Evolutionary conservation across 1,140 invertebrate species (phyloP), one percentile per base, ranked within the genome.

Genomic region (Macrobrachium nipponense): DNA sequence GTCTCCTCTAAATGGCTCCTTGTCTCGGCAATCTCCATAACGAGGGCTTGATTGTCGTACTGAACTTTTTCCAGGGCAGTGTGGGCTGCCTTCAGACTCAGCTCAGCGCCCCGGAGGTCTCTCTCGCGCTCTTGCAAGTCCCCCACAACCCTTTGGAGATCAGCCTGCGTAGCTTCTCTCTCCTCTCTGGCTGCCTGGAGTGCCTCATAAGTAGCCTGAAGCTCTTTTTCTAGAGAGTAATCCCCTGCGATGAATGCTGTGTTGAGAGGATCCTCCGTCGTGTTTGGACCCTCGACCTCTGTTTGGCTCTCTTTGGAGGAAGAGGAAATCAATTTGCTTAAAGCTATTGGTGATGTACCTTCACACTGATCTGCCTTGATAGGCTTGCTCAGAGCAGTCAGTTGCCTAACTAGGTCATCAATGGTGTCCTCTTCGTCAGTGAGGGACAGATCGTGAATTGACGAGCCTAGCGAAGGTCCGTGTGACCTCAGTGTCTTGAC

Each of bases 351-450:
- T 44, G 73, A 18, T 4, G 36, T 15, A 10, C 17, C 17, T 14
- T 76, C 18, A 58, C 44, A 58, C 7, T 58, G 73, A 3, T 12
- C 5, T 58, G 36, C 44, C 44, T 11, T 17, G 73, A 20, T 44
- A 17, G 60, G 81, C 14, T 60, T 36, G 59, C 58, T 61, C 17
- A 83, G 68, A 11, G 75, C 81, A 7, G 60, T 76, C 36, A 83
- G 73, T n/a, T 83, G 81, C 43, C 60, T 61, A 59, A 83, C 60
- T 36, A 83, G 73, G 73, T 83, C 61, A 44, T 83, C 81, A 73
- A 83, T 83, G 12, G 81, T 83, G 81, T 83, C 62, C 72, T 83
- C 81, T 76, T 83, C 81, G 44, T 83, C 81, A 23, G 81, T 83
- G 17, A 83, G 59, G 5, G 72, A 83, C 59, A 83, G 15, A 12